Conservation (phyloP, 2,797 vertebrate genomes). For the Leucoraja ocellata region DNA sequence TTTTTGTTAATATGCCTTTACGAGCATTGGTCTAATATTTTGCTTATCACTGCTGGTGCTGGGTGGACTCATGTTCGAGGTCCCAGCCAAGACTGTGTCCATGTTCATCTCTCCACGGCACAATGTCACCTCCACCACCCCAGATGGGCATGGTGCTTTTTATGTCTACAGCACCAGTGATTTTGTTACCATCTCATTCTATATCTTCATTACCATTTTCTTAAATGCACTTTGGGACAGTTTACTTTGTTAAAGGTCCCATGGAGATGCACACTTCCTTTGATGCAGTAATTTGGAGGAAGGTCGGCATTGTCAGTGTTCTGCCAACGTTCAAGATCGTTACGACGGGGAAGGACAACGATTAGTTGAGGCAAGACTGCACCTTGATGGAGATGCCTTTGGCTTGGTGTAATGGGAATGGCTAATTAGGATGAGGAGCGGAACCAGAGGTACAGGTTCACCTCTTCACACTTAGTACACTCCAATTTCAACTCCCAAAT, state of each 20-base stretch:
- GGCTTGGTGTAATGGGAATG: background rate
- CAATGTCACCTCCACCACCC: no score
- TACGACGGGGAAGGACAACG: background rate
- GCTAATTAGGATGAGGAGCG: background rate
- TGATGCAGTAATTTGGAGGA: background rate
- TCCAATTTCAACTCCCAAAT: background rate
- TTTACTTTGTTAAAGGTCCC: no score
- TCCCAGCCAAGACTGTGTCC: no score
- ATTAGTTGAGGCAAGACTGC: no score
- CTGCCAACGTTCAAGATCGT: background rate
- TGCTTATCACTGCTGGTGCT: no score
- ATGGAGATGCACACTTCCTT: background rate
- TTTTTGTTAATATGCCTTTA: background rate
- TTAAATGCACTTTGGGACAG: conserved; percentile 52
- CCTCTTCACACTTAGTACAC: background rate
- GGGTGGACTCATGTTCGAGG: no score
- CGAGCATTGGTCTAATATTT: background rate
- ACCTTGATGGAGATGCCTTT: no score
- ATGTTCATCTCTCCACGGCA: no score
- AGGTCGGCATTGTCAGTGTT: background rate
- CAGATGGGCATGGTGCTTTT: conserved; percentile 78
- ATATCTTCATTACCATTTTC: conserved; percentile 86
- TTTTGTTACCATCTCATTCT: conserved; percentile 84
- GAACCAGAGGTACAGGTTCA: background rate
- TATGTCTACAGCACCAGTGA: conserved; percentile 92